These are phyloP conservation scores for Busseola fusca DNA, from an alignment of 2,888 invertebrate genomes.

Conservation along the genomic window DNA sequence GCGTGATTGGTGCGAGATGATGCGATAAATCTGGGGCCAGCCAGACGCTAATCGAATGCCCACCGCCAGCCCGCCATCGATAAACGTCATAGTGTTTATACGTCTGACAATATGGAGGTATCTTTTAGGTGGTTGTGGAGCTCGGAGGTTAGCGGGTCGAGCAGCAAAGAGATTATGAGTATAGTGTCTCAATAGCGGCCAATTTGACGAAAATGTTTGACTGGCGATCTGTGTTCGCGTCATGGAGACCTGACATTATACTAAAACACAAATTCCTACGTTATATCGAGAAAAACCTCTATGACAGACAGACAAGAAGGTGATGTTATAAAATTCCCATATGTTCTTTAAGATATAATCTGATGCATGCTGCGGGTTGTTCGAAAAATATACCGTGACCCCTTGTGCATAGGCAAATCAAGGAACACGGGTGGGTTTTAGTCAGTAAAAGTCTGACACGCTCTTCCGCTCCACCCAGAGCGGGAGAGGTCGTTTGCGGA, in stretches of 20 bases:
- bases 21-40: constrained; percentile 34
- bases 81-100: constrained; percentile 71
- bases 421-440: no score
- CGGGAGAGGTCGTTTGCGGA: no score
- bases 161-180: constrained; percentile 2
- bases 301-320: no score
- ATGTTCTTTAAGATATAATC: no score
- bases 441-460: no score
- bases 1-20: background rate
- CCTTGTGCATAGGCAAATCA: no score
- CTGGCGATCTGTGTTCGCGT: background rate
- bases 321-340: no score
- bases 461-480: no score
- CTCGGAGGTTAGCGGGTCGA: constrained; percentile 49
- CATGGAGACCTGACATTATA: background rate
- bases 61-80: constrained; percentile 41
- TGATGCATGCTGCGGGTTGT: no score
- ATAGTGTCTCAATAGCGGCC: background rate
- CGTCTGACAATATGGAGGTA: constrained; percentile 70
- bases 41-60: constrained; percentile 47
- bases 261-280: background rate
- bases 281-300: background rate
- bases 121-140: constrained; percentile 61
- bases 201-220: background rate
- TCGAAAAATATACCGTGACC: no score